A percentile compares a stretch with the other conserved stretches of the same genome.
phyloP scores from a whole-genome alignment of 2,113 vertebrate species.

The Tonatia bakeri region DNA sequence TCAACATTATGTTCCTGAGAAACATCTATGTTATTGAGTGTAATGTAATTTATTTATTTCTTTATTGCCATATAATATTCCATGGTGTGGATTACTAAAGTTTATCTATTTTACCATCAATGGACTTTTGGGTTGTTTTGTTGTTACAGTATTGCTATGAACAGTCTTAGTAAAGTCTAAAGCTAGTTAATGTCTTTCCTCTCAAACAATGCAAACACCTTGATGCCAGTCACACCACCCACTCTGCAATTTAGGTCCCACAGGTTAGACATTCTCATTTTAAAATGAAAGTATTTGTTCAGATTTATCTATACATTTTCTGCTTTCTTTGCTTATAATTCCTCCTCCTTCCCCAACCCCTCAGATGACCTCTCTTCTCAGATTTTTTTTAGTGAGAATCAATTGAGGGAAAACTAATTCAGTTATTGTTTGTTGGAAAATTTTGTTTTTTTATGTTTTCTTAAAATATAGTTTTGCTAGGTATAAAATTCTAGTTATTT shows the following conservation, averaged over 20 bases:
- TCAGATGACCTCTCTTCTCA: background rate
- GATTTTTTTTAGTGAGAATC: background rate
- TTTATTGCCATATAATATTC: background rate
- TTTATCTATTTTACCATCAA: background rate
- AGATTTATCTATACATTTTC: background rate
- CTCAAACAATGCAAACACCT: background rate
- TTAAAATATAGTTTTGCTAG: constrained; percentile 12
- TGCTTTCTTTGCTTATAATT: background rate
- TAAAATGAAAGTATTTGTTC: background rate
- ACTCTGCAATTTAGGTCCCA: background rate
- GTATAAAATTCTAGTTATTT: background rate
- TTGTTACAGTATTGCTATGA: background rate
- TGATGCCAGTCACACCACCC: background rate
- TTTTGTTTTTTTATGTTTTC: background rate
- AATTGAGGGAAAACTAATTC: background rate
- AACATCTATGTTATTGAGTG: background rate
- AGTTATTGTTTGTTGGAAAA: background rate
- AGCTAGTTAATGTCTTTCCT: background rate
- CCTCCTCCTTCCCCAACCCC: background rate
- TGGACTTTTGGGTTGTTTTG: background rate
- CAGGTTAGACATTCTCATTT: background rate
- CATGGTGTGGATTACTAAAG: background rate
- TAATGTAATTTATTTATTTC: background rate
- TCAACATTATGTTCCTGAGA: background rate
- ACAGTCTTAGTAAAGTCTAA: background rate